Evolutionary conservation across 2,888 invertebrate genomes (phyloP).

Genomic region (Linnaemya vulpina): DNA sequence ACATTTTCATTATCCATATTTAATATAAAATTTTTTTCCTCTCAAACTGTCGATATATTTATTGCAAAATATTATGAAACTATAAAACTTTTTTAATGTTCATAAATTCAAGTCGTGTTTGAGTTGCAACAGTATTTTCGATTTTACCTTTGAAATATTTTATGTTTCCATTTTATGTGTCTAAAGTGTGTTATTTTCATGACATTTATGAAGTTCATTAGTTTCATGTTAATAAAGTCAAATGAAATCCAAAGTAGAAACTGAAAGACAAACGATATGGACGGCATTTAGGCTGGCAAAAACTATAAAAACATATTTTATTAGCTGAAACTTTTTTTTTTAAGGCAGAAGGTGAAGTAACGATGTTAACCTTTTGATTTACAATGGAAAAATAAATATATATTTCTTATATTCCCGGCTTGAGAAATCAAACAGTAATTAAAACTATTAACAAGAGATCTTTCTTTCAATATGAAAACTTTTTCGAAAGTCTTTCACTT

Average conservation of each 20-base stretch:
- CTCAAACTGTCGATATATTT: conserved; percentile 41
- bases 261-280: conserved; percentile 32
- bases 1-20: conserved; percentile 10
- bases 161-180: conserved; percentile 1
- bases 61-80: conserved; percentile 45
- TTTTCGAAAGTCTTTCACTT: conserved; percentile 9
- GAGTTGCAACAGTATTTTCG: conserved; percentile 33
- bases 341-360: conserved; percentile 55
- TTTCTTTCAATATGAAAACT: not conserved
- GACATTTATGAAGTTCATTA: conserved; percentile 72
- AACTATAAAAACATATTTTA: not conserved
- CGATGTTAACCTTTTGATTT: conserved; percentile 63
- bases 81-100: conserved; percentile 20
- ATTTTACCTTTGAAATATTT: conserved; percentile 47
- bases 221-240: conserved; percentile 68
- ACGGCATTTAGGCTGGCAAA: conserved; percentile 26
- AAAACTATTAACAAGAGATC: not conserved
- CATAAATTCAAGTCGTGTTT: conserved; percentile 67
- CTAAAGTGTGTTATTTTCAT: conserved; percentile 59
- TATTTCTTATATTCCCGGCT: not conserved
- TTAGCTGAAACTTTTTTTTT: not conserved
- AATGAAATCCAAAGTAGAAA: conserved; percentile 33
- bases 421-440: not conserved
- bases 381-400: not conserved
- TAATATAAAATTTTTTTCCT: conserved; percentile 5